Percentiles rank a stretch among this genome's conserved stretches.
Evolutionary conservation across 1,140 invertebrate genomes (phyloP).

Genomic region (Pissodes strobi): DNA sequence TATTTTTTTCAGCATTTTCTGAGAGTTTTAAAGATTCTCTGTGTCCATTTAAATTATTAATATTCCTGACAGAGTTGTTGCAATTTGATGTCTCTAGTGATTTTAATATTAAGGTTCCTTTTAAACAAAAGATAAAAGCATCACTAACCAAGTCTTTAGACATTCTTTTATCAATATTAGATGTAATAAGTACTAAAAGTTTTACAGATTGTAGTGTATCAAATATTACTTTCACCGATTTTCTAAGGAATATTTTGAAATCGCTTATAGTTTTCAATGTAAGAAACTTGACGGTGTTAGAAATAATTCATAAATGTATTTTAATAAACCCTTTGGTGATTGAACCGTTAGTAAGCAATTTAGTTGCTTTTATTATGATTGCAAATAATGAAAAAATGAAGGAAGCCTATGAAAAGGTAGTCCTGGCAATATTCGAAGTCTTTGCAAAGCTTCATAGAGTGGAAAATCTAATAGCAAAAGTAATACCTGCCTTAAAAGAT

Average conservation of each 20-base stretch:
- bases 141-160: conserved; percentile 33
- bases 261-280: conserved; percentile 31
- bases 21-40: conserved; percentile 33
- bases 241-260: conserved; percentile 41
- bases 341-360: conserved; percentile 34
- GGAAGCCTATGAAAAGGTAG: conserved; percentile 35
- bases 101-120: conserved; percentile 19
- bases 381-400: conserved; percentile 28
- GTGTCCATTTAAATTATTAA: conserved; percentile 41
- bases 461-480: conserved; percentile 49
- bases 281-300: conserved; percentile 36
- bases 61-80: conserved; percentile 39
- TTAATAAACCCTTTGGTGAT: conserved; percentile 45
- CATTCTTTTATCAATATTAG: conserved; percentile 38
- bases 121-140: conserved; percentile 6
- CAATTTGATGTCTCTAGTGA: conserved; percentile 42
- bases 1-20: conserved; percentile 43
- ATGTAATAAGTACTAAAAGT: conserved; percentile 33
- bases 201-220: conserved; percentile 27
- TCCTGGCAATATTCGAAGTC: conserved; percentile 45
- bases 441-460: conserved; percentile 50
- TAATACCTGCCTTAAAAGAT: conserved; percentile 43
- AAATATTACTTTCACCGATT: conserved; percentile 40
- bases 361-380: conserved; percentile 41
- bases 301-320: conserved; percentile 42